Percentiles rank a stretch among this genome's conserved stretches.
Conservation (phyloP, 2,797 vertebrate species). For the Lemur catta region DNA sequence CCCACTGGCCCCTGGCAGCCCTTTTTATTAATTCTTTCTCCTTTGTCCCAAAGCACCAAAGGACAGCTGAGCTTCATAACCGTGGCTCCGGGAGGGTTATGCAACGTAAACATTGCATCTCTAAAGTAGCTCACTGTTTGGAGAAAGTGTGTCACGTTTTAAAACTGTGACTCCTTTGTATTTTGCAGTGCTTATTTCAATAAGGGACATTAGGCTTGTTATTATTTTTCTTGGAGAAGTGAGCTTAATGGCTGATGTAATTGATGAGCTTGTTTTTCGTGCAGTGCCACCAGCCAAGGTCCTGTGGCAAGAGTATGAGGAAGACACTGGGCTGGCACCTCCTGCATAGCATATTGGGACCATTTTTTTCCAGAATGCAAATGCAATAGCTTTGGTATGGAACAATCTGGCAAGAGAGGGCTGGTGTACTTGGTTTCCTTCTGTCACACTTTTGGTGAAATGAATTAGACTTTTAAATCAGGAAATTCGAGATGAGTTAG, state of each 20-base stretch:
- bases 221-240: neutral
- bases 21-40: neutral
- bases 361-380: neutral
- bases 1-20: neutral
- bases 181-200: neutral
- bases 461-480: constrained; percentile 49
- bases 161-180: neutral
- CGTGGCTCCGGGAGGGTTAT: neutral
- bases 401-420: neutral
- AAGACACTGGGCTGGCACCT: neutral
- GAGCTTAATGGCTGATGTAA: neutral
- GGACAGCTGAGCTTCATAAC: neutral
- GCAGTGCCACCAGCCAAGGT: neutral
- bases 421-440: neutral
- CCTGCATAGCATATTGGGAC: neutral
- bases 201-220: neutral
- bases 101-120: neutral
- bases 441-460: neutral
- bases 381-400: neutral
- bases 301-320: neutral
- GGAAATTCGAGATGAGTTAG: neutral
- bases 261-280: neutral
- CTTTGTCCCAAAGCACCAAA: neutral
- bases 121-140: neutral
- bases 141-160: neutral